Evolutionary conservation across 2,797 vertebrate species (phyloP), one percentile per base, ranked within the genome.

Genomic region (Limosa lapponica): DNA sequence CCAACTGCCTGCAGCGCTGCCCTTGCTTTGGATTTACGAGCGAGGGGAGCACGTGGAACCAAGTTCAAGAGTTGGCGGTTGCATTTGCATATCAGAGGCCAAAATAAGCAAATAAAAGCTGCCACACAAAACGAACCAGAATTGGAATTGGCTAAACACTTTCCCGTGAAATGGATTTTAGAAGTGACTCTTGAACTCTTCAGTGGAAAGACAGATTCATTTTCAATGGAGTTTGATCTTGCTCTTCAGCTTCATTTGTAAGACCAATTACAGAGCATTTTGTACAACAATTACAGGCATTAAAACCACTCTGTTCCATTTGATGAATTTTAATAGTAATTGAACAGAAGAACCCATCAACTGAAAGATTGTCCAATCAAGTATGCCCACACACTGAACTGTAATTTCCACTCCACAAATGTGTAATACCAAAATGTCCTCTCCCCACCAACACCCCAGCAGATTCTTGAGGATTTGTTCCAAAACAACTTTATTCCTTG

Each of bases 311-410:
- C 94, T 95, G 98, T 98, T 98, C 98, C 97, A 46, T 98, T 96
- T 98, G 98, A 98, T 97, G 98, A 97, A 97, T 98, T 98, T 98
- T 98, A 98, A 97, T 98, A 96, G 98, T 97, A 98, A 98, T 98
- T 98, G 98, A 97, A 98, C 96, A 97, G 98, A 98, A 97, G 97
- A 98, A 98, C 95, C 97, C 96, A 97, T 97, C 98, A 97, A 78
- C 71, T 88, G 93, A 96, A 96, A 98, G 96, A 97, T 55, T 94
- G 97, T 98, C 97, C 98, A 96, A 93, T 91, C 97, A 98, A 98
- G 96, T 97, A 95, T 98, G 97, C 97, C 96, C 97, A 98, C 71
- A 81, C 62, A 13, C 81, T 98, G 97, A 98, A 98, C 97, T 97
- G 97, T 97, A 97, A 97, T 97, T 98, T 97, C 95, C 90, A 97